Percentiles rank a stretch among this genome's conserved stretches.
Evolutionary conservation across 2,888 invertebrate species (phyloP).

Genomic region (Mechanitis messenoides): DNA sequence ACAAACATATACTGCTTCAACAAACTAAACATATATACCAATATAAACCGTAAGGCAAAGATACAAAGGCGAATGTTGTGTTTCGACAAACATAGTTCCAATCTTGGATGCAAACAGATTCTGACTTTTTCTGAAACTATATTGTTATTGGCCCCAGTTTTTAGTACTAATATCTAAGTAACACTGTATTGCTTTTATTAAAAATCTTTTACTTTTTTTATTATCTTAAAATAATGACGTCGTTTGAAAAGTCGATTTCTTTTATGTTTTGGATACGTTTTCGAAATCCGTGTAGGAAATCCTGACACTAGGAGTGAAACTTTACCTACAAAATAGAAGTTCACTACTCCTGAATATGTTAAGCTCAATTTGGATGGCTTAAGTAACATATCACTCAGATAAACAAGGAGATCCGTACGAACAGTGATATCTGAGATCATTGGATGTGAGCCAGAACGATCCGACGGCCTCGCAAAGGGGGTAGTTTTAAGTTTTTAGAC

Average conservation of each 20-base stretch:
- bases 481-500: slow-evolving; percentile 24
- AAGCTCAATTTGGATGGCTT: slow-evolving; percentile 3
- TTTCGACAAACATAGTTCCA: background rate
- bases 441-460: slow-evolving; percentile 29
- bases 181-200: no score
- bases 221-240: no score
- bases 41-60: slow-evolving; percentile 10
- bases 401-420: slow-evolving; percentile 1
- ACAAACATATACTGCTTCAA: slow-evolving; percentile 14
- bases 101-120: slow-evolving; percentile 4
- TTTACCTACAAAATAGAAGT: background rate
- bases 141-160: background rate
- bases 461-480: slow-evolving; percentile 22
- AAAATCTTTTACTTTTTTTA: no score
- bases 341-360: slow-evolving; percentile 4
- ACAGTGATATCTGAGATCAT: slow-evolving; percentile 26
- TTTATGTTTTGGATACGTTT: background rate
- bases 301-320: background rate
- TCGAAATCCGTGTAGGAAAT: background rate
- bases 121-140: background rate
- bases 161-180: background rate
- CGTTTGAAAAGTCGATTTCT: no score
- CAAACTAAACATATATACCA: slow-evolving; percentile 8
- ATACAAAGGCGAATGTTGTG: slow-evolving; percentile 4
- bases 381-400: background rate